phyloP scores from a whole-genome alignment of 2,797 vertebrate species.

The Carduelis carduelis region DNA sequence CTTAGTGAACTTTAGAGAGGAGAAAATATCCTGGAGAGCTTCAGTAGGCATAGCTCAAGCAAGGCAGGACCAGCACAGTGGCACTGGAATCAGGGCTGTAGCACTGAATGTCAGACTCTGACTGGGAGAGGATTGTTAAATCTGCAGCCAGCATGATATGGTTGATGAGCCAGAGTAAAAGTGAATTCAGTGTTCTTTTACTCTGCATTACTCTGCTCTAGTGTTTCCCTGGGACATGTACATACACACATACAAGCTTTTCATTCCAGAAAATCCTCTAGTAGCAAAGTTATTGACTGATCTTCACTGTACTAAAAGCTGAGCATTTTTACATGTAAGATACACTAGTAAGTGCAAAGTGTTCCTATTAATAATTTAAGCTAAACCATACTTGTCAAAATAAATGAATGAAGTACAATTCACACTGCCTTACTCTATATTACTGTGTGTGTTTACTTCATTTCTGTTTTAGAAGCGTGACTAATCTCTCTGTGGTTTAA shows the following conservation, averaged over 20 bases:
- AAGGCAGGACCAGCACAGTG: background rate
- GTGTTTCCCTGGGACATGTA: background rate
- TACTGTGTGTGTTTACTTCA: background rate
- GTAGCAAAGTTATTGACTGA: background rate
- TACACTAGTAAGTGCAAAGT: background rate
- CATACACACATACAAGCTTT: background rate
- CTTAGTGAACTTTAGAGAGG: background rate
- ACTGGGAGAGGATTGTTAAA: background rate
- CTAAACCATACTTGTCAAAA: background rate
- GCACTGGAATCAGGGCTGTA: background rate
- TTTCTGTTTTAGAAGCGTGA: background rate
- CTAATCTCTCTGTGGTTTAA: background rate
- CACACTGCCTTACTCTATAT: background rate
- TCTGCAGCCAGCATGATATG: fast-evolving
- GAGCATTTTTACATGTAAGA: background rate
- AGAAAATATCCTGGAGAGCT: background rate
- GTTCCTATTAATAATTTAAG: background rate
- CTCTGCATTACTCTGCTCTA: background rate
- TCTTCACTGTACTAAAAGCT: background rate
- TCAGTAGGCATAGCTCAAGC: background rate
- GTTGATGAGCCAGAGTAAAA: background rate
- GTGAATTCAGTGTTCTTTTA: fast-evolving
- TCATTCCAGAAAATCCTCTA: background rate
- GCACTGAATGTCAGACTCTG: background rate
- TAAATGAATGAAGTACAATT: background rate